Percentiles rank a stretch among this genome's conserved stretches.
Evolutionary conservation across 2,888 invertebrate species (phyloP).

Genomic region (Phyllotreta cruciferae): DNA sequence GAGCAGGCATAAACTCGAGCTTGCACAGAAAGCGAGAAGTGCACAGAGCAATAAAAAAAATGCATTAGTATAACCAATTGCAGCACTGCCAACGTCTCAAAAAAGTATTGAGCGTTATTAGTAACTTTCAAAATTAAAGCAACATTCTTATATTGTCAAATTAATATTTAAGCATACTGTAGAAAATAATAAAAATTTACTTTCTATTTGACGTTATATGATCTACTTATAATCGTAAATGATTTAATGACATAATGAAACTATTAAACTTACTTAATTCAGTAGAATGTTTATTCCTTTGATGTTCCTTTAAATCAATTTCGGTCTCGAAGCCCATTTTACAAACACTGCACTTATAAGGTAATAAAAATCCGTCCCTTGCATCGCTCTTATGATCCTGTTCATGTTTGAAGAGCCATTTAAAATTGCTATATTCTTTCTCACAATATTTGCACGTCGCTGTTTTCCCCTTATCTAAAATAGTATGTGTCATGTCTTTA

Average conservation of each 20-base stretch:
- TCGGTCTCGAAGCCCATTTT: slow-evolving; percentile 55
- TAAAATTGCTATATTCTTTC: slow-evolving; percentile 45
- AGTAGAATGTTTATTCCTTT: slow-evolving; percentile 56
- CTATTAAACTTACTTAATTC: slow-evolving; percentile 51
- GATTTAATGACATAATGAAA: not conserved
- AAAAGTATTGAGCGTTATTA: too few species aligned
- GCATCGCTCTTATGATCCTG: slow-evolving; percentile 40
- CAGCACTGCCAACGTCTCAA: too few species aligned
- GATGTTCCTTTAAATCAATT: slow-evolving; percentile 56
- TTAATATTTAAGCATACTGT: too few species aligned
- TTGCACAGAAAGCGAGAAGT: too few species aligned
- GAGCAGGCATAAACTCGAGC: too few species aligned
- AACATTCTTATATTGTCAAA: too few species aligned
- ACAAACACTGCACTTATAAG: slow-evolving; percentile 56
- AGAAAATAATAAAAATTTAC: too few species aligned
- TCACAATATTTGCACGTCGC: slow-evolving; percentile 48
- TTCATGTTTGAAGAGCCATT: slow-evolving; percentile 50
- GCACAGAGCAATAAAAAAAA: too few species aligned
- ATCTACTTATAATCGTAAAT: not conserved
- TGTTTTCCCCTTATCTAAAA: slow-evolving; percentile 30
- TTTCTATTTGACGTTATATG: too few species aligned
- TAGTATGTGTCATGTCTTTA: too few species aligned
- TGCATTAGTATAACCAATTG: too few species aligned
- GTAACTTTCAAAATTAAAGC: too few species aligned
- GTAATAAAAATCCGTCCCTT: slow-evolving; percentile 17